Evolutionary conservation across 2,888 invertebrate species (phyloP).

Genomic region (Melanotus villosus): DNA sequence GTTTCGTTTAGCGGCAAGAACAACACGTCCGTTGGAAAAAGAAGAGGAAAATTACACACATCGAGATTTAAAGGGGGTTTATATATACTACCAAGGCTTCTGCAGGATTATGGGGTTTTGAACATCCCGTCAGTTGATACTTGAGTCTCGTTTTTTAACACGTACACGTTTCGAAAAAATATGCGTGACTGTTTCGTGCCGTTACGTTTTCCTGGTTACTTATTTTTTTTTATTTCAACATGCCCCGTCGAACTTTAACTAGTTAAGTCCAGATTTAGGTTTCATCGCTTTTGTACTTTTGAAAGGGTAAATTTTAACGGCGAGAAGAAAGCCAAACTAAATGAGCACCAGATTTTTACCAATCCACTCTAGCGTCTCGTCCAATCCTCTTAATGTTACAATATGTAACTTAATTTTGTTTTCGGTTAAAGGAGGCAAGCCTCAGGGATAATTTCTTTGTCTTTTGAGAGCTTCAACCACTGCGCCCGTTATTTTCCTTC

Average conservation of each 20-base stretch:
- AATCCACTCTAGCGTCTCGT: conserved; percentile 18
- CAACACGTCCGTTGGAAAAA: conserved; percentile 2
- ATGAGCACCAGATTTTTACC: conserved; percentile 19
- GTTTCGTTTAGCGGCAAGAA: neutral
- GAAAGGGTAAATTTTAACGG: conserved; percentile 4
- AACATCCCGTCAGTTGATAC: conserved; percentile 55
- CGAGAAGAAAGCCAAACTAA: conserved; percentile 1
- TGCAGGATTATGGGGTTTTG: conserved; percentile 54
- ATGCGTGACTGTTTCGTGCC: conserved; percentile 45
- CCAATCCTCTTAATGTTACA: conserved; percentile 20
- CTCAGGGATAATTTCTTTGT: conserved; percentile 14
- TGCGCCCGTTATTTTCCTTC: neutral
- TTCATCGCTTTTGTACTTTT: conserved; percentile 4
- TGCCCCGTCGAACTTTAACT: conserved; percentile 11
- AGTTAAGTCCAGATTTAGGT: neutral
- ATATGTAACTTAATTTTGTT: conserved; percentile 28
- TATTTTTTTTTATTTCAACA: conserved; percentile 35
- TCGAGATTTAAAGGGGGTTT: conserved; percentile 53
- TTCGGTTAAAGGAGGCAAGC: conserved; percentile 12
- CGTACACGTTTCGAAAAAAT: conserved; percentile 38
- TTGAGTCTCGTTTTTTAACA: conserved; percentile 51
- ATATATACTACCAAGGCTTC: conserved; percentile 53
- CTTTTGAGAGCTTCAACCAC: conserved; percentile 17
- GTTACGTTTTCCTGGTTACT: conserved; percentile 40
- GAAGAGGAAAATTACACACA: conserved; percentile 36